Evolutionary conservation across 2,797 vertebrate species (phyloP).

Genomic region (Antrozous pallidus): DNA sequence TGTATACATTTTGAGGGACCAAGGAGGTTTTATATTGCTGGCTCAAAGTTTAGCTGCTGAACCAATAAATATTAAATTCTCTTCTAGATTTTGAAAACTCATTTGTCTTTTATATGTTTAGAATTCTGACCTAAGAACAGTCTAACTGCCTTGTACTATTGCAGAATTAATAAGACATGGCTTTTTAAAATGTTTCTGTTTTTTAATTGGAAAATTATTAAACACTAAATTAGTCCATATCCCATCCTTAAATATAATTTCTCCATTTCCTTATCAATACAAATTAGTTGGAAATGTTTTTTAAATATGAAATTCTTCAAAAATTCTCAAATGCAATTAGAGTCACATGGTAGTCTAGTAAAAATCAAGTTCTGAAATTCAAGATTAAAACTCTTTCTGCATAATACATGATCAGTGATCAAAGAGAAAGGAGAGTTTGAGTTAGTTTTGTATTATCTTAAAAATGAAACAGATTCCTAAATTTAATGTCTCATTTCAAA

Average conservation of each 20-base stretch:
- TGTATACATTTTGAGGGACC: not conserved
- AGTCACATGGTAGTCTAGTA: not conserved
- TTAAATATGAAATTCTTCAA: conserved; percentile 20
- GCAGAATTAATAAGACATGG: not conserved
- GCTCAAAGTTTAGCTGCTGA: not conserved
- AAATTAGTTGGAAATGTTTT: not conserved
- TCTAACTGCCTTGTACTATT: not conserved
- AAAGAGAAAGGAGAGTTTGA: not conserved
- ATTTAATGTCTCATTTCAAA: not conserved
- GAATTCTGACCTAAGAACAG: not conserved
- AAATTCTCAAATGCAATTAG: not conserved
- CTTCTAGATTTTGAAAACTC: not conserved
- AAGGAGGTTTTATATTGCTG: not conserved
- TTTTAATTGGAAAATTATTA: not conserved
- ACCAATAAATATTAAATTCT: not conserved
- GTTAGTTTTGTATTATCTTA: not conserved
- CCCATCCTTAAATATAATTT: not conserved
- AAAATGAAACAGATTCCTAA: not conserved
- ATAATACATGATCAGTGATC: not conserved
- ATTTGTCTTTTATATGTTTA: not conserved
- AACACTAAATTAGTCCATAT: not conserved
- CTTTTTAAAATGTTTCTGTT: not conserved
- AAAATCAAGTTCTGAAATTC: conserved; percentile 28
- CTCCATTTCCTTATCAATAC: not conserved
- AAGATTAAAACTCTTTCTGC: not conserved